phyloP scores from a whole-genome alignment of 1,140 invertebrate genomes.

The Pristionchus pacificus region DNA sequence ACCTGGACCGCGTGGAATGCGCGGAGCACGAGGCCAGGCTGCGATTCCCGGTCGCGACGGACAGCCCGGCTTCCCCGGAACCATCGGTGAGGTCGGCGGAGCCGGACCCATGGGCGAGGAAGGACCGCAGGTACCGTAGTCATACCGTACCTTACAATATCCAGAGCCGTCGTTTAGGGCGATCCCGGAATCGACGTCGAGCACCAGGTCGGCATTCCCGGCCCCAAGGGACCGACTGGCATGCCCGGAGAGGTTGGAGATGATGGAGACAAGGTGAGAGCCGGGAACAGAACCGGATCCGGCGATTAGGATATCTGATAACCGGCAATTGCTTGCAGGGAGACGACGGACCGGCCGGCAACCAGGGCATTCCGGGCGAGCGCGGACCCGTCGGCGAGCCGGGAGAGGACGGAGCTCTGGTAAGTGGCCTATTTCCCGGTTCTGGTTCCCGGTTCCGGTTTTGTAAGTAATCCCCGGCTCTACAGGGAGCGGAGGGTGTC shows the following conservation, averaged over 20 bases:
- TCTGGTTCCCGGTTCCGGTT: too few species aligned
- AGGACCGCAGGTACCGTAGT: conserved; percentile 29
- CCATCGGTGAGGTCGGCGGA: conserved; percentile 29
- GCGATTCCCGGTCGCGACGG: conserved; percentile 37
- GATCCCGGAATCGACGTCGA: conserved; percentile 32
- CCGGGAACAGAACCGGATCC: too few species aligned
- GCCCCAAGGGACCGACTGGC: conserved; percentile 36
- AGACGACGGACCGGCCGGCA: conserved; percentile 9
- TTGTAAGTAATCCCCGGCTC: too few species aligned
- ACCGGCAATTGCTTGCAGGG: not conserved
- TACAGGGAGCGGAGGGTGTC: too few species aligned
- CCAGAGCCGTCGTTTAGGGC: too few species aligned
- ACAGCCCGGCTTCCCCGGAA: conserved; percentile 34
- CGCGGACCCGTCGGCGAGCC: not conserved
- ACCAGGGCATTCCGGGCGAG: conserved; percentile 26
- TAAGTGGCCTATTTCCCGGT: too few species aligned
- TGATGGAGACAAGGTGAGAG: conserved; percentile 27
- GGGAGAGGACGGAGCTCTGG: not conserved
- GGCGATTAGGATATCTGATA: too few species aligned
- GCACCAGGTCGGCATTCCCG: conserved; percentile 34
- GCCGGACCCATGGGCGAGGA: conserved; percentile 35
- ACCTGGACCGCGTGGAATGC: conserved; percentile 13
- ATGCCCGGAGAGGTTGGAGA: conserved; percentile 31
- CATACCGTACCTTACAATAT: too few species aligned
- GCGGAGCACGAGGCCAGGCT: conserved; percentile 36